These are phyloP conservation scores for Brachionus asplanchnoidis DNA, from an alignment of 1,140 invertebrate genomes.

Conservation along the genomic window DNA sequence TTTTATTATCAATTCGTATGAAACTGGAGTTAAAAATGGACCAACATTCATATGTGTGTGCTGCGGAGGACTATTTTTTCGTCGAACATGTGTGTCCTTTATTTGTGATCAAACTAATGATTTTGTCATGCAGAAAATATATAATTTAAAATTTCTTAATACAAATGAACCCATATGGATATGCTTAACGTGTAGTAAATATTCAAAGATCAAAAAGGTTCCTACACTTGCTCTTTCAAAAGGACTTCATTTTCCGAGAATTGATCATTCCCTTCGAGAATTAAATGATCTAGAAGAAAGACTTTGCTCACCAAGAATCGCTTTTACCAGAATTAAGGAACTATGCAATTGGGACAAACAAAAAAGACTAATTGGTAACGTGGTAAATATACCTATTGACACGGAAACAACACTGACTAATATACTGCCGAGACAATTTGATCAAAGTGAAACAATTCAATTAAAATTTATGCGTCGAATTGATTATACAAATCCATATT, in stretches of 20 bases:
- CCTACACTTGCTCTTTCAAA: no score
- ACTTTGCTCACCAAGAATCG: no score
- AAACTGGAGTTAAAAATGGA: no score
- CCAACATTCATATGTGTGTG: no score
- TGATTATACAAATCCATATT: no score
- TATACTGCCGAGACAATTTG: no score
- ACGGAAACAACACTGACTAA: no score
- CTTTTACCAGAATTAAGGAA: not conserved
- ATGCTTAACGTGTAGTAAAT: not conserved
- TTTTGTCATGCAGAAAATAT: not conserved
- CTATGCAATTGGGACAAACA: not conserved
- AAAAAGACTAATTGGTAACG: not conserved
- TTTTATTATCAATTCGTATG: no score
- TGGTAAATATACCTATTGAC: not conserved
- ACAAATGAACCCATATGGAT: not conserved
- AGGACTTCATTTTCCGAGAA: not conserved
- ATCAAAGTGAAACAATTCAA: no score
- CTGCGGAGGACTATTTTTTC: no score
- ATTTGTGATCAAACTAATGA: not conserved
- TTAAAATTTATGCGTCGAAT: no score
- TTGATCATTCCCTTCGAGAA: not conserved
- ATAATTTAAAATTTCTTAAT: not conserved
- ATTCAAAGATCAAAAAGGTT: not conserved
- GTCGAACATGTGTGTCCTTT: no score
- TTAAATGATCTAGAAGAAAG: slow-evolving; percentile 17